Evolutionary conservation across 2,113 vertebrate species (phyloP), one percentile per base, ranked within the genome.

Genomic region (Anguilla rostrata): DNA sequence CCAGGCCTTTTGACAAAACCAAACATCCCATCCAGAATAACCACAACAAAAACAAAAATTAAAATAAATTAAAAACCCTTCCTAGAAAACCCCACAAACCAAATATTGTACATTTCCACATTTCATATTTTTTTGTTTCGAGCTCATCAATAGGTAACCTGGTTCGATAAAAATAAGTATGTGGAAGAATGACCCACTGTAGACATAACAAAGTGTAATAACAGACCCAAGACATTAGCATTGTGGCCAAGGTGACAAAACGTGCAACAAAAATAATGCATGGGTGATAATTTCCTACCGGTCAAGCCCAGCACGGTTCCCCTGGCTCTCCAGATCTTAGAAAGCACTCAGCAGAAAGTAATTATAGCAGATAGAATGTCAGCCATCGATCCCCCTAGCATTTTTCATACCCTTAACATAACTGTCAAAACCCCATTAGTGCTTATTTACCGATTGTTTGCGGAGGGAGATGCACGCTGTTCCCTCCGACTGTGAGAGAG

Each of bases 291-390:
- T 41, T 26, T 16, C 63, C 39, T 34, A 85, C 85, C 78, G 84
- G 86, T 82, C 79, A 84, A 56, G 87, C 82, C 78, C 83, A 80
- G 89, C 83, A 80, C 85, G 89, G 86, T 87, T 90, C 87, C 85
- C 85, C 84, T 66, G 83, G 63, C 84, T 83, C 87, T 78, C 43
- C 82, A 40, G 78, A 86, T 85, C 84, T 90, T 90, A 91, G 87
- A 92, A 89, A 89, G 88, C 90, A 92, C 91, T 92, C 89, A 90
- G 87, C 86, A 92, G 88, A 90, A 93, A 92, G 92, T 93, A 93
- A 94, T 95, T 92, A 94, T 90, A 92, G 89, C 83, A 83, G 63
- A 85, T 87, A 85, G 91, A 89, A 93, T 93, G 93, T 94, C 92
- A 89, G 87, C 90, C 92, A 91, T 94, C 91, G 90, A 90, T 90